phyloP scores from a whole-genome alignment of 2,797 vertebrate species.

The Liasis olivaceus region DNA sequence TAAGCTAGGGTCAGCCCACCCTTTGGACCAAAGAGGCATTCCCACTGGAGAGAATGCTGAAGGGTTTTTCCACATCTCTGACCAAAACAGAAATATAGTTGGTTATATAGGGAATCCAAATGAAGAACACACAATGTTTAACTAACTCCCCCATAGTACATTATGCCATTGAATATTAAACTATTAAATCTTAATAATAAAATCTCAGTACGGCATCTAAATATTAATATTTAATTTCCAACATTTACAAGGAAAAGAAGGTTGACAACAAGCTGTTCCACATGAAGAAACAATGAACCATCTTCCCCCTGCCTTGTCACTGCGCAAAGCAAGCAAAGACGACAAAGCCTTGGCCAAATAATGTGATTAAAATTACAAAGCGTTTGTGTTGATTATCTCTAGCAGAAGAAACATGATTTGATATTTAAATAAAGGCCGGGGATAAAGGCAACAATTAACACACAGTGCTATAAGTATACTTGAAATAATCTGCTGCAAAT shows the following conservation, averaged over 20 bases:
- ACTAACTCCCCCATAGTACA: neutral
- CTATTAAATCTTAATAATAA: neutral
- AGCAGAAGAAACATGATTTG: neutral
- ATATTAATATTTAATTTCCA: neutral
- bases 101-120: neutral
- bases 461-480: constrained; percentile 19
- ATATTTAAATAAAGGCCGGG: constrained; percentile 16
- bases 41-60: neutral
- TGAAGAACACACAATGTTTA: neutral
- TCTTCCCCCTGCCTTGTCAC: neutral
- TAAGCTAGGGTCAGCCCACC: neutral
- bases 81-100: neutral
- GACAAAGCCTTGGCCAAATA: constrained; percentile 16
- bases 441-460: constrained; percentile 49
- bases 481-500: constrained; percentile 26
- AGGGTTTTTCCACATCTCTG: neutral
- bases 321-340: neutral
- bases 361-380: constrained; percentile 34
- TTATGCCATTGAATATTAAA: neutral
- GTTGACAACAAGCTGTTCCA: neutral
- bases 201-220: neutral
- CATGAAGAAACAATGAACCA: neutral
- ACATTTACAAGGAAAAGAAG: constrained; percentile 5
- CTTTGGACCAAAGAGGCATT: too few species aligned
- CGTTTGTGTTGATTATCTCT: neutral